These are phyloP conservation scores for Phasia obesa DNA, from an alignment of 2,888 invertebrate species.

Conservation along the genomic window DNA sequence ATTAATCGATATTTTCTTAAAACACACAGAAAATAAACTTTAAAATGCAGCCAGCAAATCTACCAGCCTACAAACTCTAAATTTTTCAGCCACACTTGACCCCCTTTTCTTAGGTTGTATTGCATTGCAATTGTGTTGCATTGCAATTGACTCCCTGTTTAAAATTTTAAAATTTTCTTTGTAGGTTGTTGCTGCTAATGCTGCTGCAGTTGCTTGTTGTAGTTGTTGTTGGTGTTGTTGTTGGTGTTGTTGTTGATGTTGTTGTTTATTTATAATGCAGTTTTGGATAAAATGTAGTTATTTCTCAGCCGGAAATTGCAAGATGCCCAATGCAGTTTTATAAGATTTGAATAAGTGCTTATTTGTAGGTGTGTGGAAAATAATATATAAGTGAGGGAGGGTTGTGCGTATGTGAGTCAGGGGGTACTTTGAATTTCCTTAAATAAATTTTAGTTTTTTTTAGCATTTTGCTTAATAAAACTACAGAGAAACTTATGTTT, in stretches of 20 bases:
- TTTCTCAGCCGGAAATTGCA: constrained; percentile 50
- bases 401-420: not conserved
- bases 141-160: not conserved
- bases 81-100: not conserved
- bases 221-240: constrained; percentile 13
- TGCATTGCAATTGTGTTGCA: not conserved
- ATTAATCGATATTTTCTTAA: constrained; percentile 62
- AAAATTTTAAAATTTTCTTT: constrained; percentile 34
- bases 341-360: constrained; percentile 7
- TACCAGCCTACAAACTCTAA: constrained; percentile 2
- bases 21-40: constrained; percentile 47
- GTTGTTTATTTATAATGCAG: constrained; percentile 45
- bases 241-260: constrained; percentile 11
- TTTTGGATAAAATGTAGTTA: constrained; percentile 56
- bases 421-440: constrained; percentile 14
- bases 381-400: not conserved
- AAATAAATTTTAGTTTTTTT: constrained; percentile 39
- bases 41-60: constrained; percentile 28
- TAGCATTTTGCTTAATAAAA: not conserved
- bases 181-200: constrained; percentile 4
- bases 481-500: not conserved
- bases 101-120: constrained; percentile 38
- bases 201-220: not conserved
- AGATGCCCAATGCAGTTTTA: constrained; percentile 54
- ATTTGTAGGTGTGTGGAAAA: not conserved